Conservation (phyloP, 2,797 vertebrate genomes). For the Scolopax bukidnonensis region DNA sequence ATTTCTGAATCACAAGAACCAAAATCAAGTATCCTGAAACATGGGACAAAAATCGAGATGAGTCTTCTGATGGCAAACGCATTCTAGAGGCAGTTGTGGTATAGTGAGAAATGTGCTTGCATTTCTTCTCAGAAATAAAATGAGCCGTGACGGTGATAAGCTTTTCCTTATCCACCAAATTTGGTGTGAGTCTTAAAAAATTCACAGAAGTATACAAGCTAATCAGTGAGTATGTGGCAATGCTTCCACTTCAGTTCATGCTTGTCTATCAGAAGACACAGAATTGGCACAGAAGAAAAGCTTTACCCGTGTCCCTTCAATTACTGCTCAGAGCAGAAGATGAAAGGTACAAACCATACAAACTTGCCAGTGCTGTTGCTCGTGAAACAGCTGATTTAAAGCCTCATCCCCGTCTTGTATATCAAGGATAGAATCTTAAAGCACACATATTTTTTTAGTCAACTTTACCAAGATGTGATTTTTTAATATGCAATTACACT, state of each 20-base stretch:
- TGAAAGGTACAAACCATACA: accelerated
- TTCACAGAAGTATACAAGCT: accelerated
- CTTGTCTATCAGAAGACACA: neutral
- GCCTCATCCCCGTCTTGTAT: no score
- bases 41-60: accelerated
- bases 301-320: neutral
- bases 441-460: neutral
- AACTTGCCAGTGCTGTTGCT: neutral
- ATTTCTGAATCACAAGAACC: neutral
- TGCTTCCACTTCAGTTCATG: accelerated
- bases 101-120: accelerated
- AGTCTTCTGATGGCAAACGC: accelerated
- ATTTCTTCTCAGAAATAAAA: neutral
- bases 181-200: accelerated
- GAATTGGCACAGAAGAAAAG: neutral
- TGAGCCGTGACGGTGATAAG: accelerated
- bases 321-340: neutral
- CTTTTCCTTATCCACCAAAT: neutral
- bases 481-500: neutral
- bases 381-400: neutral
- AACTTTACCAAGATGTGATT: neutral
- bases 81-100: neutral
- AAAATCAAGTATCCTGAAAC: accelerated
- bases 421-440: neutral
- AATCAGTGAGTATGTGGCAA: accelerated